Base-by-base conservation (phyloP, 2,113 vertebrate genomes). In the Dipodomys stephensi region DNA sequence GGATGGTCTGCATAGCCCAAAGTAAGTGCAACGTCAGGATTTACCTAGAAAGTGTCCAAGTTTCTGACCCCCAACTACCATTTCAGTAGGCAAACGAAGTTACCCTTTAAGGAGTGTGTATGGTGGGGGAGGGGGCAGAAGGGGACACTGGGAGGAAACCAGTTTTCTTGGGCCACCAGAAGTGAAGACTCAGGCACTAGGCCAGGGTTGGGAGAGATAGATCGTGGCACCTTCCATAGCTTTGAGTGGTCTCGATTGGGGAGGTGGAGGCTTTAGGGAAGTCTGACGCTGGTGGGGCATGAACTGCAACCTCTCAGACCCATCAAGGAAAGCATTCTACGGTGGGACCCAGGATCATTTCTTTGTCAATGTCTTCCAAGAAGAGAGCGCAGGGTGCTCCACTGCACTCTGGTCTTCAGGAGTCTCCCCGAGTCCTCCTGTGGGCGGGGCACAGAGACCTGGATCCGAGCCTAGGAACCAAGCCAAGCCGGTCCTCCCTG, bases 401-500 rank as follows among this genome's bases (percentile, higher is more conserved):
- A 76, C n/a, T 39, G 62, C 16, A 72, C 44, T 91, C 74, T 71
- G 1, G 49, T 67, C 64, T 30, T 71, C 44, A 7, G 1, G 53
- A 62, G 67, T 76, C 95, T 97, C 80, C 19, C 49, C 76, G 97
- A 35, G 83, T 69, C 71, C 0, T 60, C 49, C 8, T 49, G 49
- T 94, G 94, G 96, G 97, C 95, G 82, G 97, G 90, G 1, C 49
- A 23, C 27, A 12, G 83, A 91, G 46, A 25, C 32, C 64, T 4
- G 28, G 69, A 91, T n/a, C 68, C 25, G 4, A 49, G 76, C n/a
- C 83, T 90, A 89, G 77, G 95, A 90, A 85, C 13, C 13, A 1
- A 0, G 85, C 92, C 95, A 88, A 87, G 28, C 20, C 27, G 49
- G 46, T 22, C 71, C n/a, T 69, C 68, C 62, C 30, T 32, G 27